Conservation (phyloP, 2,888 invertebrate species). For the Acholoe squamosa region DNA sequence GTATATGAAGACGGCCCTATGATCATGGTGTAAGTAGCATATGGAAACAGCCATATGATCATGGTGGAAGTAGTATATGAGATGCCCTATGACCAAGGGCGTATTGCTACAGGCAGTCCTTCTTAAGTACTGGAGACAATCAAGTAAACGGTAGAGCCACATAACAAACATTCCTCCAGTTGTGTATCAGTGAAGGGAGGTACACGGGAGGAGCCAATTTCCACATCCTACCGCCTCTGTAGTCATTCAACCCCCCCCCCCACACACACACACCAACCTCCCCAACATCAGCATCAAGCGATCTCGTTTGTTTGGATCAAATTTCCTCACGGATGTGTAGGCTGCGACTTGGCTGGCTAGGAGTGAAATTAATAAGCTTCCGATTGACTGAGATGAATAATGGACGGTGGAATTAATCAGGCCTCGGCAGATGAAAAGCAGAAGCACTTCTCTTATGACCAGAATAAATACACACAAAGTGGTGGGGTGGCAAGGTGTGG, state of each 20-base stretch:
- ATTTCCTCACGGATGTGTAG: conserved; percentile 13
- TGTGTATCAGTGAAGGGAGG: no score
- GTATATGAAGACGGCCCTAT: no score
- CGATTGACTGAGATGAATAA: conserved; percentile 56
- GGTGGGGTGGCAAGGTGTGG: not conserved
- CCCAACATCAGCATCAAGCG: not conserved
- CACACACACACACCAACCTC: not conserved
- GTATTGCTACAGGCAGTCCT: no score
- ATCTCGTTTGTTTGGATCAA: conserved; percentile 42
- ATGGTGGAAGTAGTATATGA: no score
- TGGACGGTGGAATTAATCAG: conserved; percentile 41
- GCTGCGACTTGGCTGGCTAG: conserved; percentile 26
- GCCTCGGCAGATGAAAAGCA: no score
- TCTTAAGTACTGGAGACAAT: no score
- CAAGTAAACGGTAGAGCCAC: no score
- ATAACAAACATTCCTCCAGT: no score
- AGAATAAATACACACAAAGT: conserved; percentile 28
- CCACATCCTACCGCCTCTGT: not conserved
- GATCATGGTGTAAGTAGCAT: no score
- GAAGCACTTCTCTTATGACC: conserved; percentile 31
- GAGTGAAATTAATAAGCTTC: conserved; percentile 56
- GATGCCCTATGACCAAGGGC: no score
- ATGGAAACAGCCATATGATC: no score
- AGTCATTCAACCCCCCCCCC: not conserved
- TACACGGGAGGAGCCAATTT: no score